Evolutionary conservation across 1,140 invertebrate species (phyloP).

Genomic region (Melitaea cinxia): DNA sequence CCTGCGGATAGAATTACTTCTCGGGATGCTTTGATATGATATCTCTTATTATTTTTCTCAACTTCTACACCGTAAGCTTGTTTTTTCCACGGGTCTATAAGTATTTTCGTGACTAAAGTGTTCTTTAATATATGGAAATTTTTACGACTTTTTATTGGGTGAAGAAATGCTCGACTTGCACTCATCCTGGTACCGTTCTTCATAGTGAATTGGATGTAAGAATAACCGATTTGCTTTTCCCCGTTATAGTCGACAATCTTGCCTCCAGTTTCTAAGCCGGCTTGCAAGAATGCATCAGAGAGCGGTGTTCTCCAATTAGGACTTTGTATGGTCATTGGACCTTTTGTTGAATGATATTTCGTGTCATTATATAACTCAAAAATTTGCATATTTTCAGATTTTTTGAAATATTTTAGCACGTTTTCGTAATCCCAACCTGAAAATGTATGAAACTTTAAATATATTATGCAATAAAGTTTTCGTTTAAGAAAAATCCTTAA

Average conservation of each 20-base stretch:
- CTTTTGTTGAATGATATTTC: slow-evolving; percentile 79
- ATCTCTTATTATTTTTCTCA: slow-evolving; percentile 20
- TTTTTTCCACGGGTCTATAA: slow-evolving; percentile 36
- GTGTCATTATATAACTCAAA: slow-evolving; percentile 45
- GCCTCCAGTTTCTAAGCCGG: slow-evolving; percentile 88
- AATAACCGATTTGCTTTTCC: slow-evolving; percentile 76
- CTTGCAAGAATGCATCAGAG: slow-evolving; percentile 86
- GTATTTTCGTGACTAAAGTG: slow-evolving; percentile 35
- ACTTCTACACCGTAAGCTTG: slow-evolving; percentile 33
- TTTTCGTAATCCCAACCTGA: slow-evolving; percentile 83
- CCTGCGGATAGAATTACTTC: slow-evolving; percentile 89
- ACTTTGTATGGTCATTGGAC: slow-evolving; percentile 83
- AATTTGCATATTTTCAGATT: slow-evolving; percentile 83
- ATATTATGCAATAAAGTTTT: no score
- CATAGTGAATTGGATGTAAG: slow-evolving; percentile 81
- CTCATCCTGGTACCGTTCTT: slow-evolving; percentile 84
- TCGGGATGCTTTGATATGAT: slow-evolving; percentile 24
- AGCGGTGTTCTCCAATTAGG: slow-evolving; percentile 84
- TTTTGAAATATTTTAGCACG: slow-evolving; percentile 90
- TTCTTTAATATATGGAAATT: slow-evolving; percentile 39
- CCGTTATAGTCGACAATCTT: slow-evolving; percentile 82
- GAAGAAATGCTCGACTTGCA: slow-evolving; percentile 85
- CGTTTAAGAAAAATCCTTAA: no score
- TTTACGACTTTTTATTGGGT: slow-evolving; percentile 49
- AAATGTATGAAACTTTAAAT: slow-evolving; percentile 17